Evolutionary conservation across 1,140 invertebrate genomes (phyloP).

Genomic region (Maconellicoccus hirsutus): DNA sequence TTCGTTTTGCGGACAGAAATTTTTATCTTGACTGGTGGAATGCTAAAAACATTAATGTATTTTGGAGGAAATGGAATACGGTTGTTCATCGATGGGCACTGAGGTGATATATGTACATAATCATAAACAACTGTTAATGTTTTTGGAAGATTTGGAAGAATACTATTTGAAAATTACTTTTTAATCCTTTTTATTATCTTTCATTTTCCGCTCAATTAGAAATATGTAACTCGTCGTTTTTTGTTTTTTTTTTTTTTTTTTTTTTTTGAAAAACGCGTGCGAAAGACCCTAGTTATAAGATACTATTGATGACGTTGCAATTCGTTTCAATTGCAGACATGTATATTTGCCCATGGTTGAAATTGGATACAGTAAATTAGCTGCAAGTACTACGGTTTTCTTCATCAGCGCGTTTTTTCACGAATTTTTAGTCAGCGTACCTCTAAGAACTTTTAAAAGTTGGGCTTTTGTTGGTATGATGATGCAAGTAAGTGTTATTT

Average conservation of each 20-base stretch:
- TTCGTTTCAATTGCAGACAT: slow-evolving; percentile 47
- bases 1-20: slow-evolving; percentile 92
- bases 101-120: slow-evolving; percentile 40
- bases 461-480: slow-evolving; percentile 99
- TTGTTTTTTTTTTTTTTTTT: too few species aligned
- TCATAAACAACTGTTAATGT: too few species aligned
- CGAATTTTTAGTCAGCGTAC: slow-evolving; percentile 93
- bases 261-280: neutral
- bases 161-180: too few species aligned
- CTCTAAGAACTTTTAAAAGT: slow-evolving; percentile 86
- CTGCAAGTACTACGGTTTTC: slow-evolving; percentile 77
- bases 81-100: slow-evolving; percentile 83
- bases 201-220: too few species aligned
- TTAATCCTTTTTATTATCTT: too few species aligned
- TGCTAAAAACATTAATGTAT: slow-evolving; percentile 84
- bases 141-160: too few species aligned
- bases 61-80: slow-evolving; percentile 98
- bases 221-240: too few species aligned
- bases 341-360: slow-evolving; percentile 85
- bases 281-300: too few species aligned
- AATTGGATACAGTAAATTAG: slow-evolving; percentile 58
- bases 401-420: slow-evolving; percentile 96
- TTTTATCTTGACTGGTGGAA: slow-evolving; percentile 99
- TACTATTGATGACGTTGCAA: too few species aligned
- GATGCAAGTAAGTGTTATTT: slow-evolving; percentile 50